Evolutionary conservation across 2,888 invertebrate species (phyloP).

Genomic region (Drosophila limbata): DNA sequence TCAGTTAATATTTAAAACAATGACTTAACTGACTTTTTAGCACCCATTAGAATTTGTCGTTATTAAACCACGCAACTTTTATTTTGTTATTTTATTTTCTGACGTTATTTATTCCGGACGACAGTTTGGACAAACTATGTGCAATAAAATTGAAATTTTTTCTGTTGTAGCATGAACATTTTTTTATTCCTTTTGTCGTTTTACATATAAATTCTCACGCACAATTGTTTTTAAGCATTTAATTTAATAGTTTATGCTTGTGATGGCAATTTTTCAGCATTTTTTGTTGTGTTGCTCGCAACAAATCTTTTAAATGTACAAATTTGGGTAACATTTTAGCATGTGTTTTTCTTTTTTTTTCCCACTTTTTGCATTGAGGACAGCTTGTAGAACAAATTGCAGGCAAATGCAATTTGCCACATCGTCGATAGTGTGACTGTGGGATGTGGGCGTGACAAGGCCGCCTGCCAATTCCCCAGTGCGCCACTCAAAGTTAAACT

Average conservation of each 20-base stretch:
- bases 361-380: neutral
- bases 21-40: neutral
- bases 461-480: neutral
- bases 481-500: constrained; percentile 30
- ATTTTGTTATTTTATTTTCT: constrained; percentile 15
- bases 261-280: constrained; percentile 17
- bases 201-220: constrained; percentile 56
- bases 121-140: constrained; percentile 2
- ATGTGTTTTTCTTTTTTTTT: constrained; percentile 26
- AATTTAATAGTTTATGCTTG: constrained; percentile 57
- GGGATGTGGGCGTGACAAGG: constrained; percentile 20
- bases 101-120: constrained; percentile 16
- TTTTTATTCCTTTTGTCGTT: constrained; percentile 10
- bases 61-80: constrained; percentile 9
- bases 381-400: constrained; percentile 48
- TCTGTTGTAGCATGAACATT: constrained; percentile 11
- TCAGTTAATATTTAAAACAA: neutral
- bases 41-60: neutral
- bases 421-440: constrained; percentile 26
- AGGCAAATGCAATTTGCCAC: constrained; percentile 63
- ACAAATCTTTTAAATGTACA: constrained; percentile 59
- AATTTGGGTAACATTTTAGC: constrained; percentile 51
- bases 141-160: constrained; percentile 37
- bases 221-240: constrained; percentile 64
- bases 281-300: constrained; percentile 14